phyloP scores from a whole-genome alignment of 2,888 invertebrate genomes.

The Drosophila acutilabella region DNA sequence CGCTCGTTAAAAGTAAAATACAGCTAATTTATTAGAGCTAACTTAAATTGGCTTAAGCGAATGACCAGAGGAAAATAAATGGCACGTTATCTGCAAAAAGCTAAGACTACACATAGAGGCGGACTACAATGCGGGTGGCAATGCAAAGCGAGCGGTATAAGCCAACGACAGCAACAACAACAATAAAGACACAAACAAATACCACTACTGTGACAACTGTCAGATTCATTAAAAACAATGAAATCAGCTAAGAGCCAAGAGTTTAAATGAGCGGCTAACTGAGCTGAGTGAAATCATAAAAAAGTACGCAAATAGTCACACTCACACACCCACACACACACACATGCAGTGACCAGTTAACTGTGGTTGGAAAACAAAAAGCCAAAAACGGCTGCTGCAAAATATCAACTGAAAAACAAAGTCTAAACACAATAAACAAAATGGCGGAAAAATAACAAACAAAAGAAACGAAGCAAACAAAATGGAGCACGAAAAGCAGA shows the following conservation, averaged over 20 bases:
- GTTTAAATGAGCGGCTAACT: constrained; percentile 78
- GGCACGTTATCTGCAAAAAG: constrained; percentile 71
- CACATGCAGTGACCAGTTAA: constrained; percentile 36
- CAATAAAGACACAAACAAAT: constrained; percentile 28
- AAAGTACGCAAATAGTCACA: constrained; percentile 16
- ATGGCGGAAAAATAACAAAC: constrained; percentile 56
- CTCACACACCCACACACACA: constrained; percentile 2
- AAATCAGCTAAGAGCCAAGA: constrained; percentile 79
- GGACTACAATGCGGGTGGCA: constrained; percentile 66
- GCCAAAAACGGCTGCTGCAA: constrained; percentile 65
- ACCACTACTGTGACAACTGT: constrained; percentile 48
- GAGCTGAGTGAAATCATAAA: constrained; percentile 48
- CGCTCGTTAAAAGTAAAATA: constrained; percentile 69
- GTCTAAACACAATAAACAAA: constrained; percentile 78
- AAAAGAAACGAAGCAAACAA: constrained; percentile 19
- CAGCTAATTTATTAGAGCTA: constrained; percentile 78
- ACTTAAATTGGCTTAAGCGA: constrained; percentile 79
- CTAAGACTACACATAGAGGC: constrained; percentile 36
- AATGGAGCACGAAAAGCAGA: constrained; percentile 40
- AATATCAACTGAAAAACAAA: constrained; percentile 75
- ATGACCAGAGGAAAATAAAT: constrained; percentile 77
- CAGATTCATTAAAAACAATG: constrained; percentile 80
- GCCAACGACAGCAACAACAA: constrained; percentile 30
- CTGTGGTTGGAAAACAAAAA: constrained; percentile 40
- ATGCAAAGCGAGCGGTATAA: constrained; percentile 58